Base-by-base conservation (phyloP, 2,888 invertebrate species). In the Pammene fasciana region DNA sequence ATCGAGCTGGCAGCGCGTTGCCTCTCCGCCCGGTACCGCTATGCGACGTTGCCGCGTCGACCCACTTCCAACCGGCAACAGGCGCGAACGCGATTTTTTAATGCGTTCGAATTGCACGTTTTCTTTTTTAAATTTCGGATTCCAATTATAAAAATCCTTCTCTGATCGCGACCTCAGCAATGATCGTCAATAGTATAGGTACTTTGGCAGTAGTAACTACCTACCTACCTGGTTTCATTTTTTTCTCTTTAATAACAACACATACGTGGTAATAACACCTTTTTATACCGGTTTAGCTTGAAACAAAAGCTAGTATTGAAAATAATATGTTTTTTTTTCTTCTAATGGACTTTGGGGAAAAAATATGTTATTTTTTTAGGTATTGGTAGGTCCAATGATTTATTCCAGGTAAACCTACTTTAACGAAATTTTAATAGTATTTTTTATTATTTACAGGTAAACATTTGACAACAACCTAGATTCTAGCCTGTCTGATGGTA, bases 11-110 rank as follows among this genome's bases (percentile, higher is more conserved):
- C 70, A 70, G 60, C 70, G 65, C 81, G 86, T 84, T 87, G 86
- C 82, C 85, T 74, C 73, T 62, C 62, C 50, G 62, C 62, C 62
- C 64, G 88, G 87, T 86, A 78, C 86, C 85, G 87, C 86, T 86
- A 87, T 83, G 88, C 89, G 85, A 80, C 85, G 88, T 87, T 89
- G 79, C 79, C 76, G 84, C 74, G 67, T 76, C 79, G 83, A 83
- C 85, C 84, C 84, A 87, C 82, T 84, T 86, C 81, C 80, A 79
- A 78, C 72, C 78, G 82, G 73, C 72, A 71, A 54, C 67, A 68
- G 70, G 75, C 67, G 76, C 76, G 71, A 73, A 75, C 66, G 76
- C 76, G 71, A 73, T 82, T 85, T 85, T 87, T 83, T 80, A 79
- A 81, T 86, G 80, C 76, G 78, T 85, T 81, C 62, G 83, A 85